Base-by-base conservation (phyloP, 1,140 invertebrate species). In the Magallana ariakensis region DNA sequence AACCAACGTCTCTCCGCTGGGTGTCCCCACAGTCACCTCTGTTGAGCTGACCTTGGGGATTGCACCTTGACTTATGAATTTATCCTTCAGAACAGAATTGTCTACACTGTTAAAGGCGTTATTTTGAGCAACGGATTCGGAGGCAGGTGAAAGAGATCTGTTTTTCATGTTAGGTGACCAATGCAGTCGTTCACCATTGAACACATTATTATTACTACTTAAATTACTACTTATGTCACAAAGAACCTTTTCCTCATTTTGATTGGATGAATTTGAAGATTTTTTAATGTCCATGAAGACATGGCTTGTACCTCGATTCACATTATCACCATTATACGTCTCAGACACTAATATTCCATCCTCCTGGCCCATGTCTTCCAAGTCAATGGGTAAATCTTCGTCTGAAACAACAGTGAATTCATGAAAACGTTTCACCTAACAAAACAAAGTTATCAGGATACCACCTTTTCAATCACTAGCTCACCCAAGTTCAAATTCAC, bases 81-180 rank as follows among this genome's bases (percentile, higher is more conserved):
- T 87, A 57, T 92, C 89, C 56, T 92, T 91, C 11, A 90, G 54
- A 53, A 89, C 53, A 22, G 85, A 83, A 26, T 89, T 86, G 19
- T 87, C 66, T 16, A 91, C 90, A 22, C 54, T 89, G 66, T 92
- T 90, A 80, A 91, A 91, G 83, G 90, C 90, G 75, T 90, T 90
- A 60, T 91, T 91, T 86, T 93, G 92, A 81, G 91, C 91, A 85
- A 92, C 87, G 33, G 89, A 89, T 83, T 93, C 91, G 54, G 89
- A 87, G 9, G 90, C 92, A 11, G 93, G 93, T 4, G 93, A 93
- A 53, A 93, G 60, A 26, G 81, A 54, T 57, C 87, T 84, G 55
- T 88, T 86, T 84, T 88, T 88, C 85, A 88, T 88, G 66, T 84
- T 86, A 7, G 84, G 56, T 22, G 84, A 66, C 57, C 87, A 46